These are phyloP conservation scores for Asobara japonica DNA, from an alignment of 1,140 invertebrate genomes.

Conservation along the genomic window DNA sequence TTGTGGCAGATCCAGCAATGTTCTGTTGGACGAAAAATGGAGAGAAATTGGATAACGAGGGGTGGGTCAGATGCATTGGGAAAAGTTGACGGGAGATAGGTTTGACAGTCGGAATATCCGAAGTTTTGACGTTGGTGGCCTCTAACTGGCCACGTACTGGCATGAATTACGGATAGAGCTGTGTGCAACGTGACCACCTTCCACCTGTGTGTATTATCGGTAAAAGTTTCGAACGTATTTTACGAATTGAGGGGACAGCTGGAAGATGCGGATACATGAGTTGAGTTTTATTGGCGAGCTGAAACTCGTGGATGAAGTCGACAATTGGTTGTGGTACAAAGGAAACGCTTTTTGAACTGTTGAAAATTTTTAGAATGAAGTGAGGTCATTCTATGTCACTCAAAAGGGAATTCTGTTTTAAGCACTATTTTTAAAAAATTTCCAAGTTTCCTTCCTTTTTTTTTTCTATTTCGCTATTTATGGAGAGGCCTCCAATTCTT, in stretches of 20 bases:
- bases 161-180: conserved; percentile 30
- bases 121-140: conserved; percentile 25
- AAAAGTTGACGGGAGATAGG: conserved; percentile 31
- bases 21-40: too few species aligned
- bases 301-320: too few species aligned
- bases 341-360: too few species aligned
- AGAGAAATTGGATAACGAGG: background rate
- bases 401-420: too few species aligned
- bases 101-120: conserved; percentile 31
- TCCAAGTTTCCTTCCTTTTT: too few species aligned
- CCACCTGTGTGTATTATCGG: conserved; percentile 15
- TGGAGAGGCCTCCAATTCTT: too few species aligned
- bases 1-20: too few species aligned
- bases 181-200: conserved; percentile 5
- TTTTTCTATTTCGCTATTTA: too few species aligned
- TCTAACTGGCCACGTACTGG: conserved; percentile 15
- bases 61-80: conserved; percentile 18
- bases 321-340: too few species aligned
- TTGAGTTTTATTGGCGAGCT: background rate
- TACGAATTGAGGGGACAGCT: background rate
- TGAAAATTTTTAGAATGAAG: too few species aligned
- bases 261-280: background rate
- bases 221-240: conserved; percentile 8
- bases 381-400: too few species aligned
- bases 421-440: too few species aligned